Percentiles rank a stretch among this genome's conserved stretches.
Evolutionary conservation across 2,888 invertebrate species (phyloP).

Genomic region (Andrena trimmerana): DNA sequence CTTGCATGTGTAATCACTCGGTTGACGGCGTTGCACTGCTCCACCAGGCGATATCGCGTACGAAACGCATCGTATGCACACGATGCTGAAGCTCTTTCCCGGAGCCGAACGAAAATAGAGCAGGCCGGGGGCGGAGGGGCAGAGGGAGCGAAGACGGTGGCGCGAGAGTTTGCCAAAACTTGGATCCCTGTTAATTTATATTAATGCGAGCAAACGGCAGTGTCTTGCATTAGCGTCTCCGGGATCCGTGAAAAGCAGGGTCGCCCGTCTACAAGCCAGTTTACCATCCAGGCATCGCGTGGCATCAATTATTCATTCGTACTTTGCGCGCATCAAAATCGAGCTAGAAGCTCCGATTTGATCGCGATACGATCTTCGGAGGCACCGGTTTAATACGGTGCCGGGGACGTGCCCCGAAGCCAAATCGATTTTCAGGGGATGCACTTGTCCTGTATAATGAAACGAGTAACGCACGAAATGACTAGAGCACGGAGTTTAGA

Average conservation of each 20-base stretch:
- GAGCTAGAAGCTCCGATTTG: conserved; percentile 56
- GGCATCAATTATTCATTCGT: conserved; percentile 75
- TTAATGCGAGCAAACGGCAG: conserved; percentile 72
- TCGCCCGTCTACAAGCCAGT: conserved; percentile 47
- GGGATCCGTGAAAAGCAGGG: conserved; percentile 55
- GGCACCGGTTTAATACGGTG: conserved; percentile 38
- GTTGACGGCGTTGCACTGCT: too few species aligned
- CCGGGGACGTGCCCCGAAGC: conserved; percentile 21
- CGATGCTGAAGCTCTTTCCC: neutral
- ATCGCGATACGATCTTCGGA: conserved; percentile 57
- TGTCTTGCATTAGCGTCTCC: conserved; percentile 64
- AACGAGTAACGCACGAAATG: conserved; percentile 47
- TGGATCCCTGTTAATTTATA: conserved; percentile 76
- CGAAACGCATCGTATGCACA: neutral
- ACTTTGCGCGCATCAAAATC: conserved; percentile 68
- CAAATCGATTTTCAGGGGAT: conserved; percentile 46
- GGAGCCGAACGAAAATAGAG: conserved; percentile 37
- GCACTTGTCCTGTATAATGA: conserved; percentile 51
- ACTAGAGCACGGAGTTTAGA: conserved; percentile 18
- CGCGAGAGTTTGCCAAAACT: conserved; percentile 51
- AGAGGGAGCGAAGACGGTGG: neutral
- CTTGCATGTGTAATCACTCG: too few species aligned
- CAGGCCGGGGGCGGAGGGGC: neutral
- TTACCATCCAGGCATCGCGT: conserved; percentile 48
- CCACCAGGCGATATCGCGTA: neutral